phyloP scores from a whole-genome alignment of 2,797 vertebrate species.

The Danio kyathit region DNA sequence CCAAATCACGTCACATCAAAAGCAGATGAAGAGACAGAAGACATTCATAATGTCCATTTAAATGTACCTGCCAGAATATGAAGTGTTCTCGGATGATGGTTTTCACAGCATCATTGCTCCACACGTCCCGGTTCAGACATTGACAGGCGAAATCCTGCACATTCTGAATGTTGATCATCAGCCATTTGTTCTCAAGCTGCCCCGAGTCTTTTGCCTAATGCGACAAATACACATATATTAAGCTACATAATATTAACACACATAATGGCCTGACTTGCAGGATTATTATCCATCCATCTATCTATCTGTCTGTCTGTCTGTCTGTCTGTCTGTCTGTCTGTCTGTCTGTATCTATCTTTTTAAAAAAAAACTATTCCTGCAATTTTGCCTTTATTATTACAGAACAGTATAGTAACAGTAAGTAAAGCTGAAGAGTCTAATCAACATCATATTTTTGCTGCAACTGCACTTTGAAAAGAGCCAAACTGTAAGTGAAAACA shows the following conservation, averaged over 20 bases:
- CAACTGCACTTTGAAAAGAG: too few species aligned
- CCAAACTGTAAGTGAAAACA: too few species aligned
- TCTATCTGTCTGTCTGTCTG: too few species aligned
- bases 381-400: too few species aligned
- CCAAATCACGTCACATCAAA: not conserved
- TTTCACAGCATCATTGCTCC: constrained; percentile 98
- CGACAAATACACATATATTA: not conserved
- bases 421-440: too few species aligned
- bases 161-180: constrained; percentile 99
- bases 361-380: too few species aligned
- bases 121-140: constrained; percentile 96
- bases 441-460: too few species aligned
- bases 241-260: not conserved
- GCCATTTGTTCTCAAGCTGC: constrained; percentile 98
- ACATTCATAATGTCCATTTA: not conserved
- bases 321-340: too few species aligned
- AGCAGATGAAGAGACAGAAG: not conserved
- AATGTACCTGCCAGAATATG: constrained; percentile 96
- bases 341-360: too few species aligned
- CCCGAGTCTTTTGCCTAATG: constrained; percentile 95
- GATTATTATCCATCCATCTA: too few species aligned
- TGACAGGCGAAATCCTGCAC: constrained; percentile 99
- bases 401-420: too few species aligned
- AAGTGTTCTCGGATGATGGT: constrained; percentile 97
- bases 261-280: not conserved